Evolutionary conservation across 2,888 invertebrate genomes (phyloP), one percentile per base, ranked within the genome.

Genomic region (Netelia virgata): DNA sequence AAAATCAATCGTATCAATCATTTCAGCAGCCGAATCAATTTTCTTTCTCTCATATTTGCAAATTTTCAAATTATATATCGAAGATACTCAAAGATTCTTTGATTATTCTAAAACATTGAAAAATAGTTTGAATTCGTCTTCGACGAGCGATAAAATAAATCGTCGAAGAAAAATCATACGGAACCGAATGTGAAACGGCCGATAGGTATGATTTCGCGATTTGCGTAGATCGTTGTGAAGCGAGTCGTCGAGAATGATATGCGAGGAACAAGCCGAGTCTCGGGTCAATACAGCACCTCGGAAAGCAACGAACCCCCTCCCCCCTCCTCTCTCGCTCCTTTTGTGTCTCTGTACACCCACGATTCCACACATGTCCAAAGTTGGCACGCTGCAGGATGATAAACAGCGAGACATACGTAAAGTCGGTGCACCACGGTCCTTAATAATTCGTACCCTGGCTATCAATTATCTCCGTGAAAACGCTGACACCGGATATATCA

Each of bases 381-480:
- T 18, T 36, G 16, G 36, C 64, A 57, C 72, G 55, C 70, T 59
- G 43, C 57, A 36, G 64, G 23, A 76, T 82, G 82, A 82, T 66
- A 59, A 76, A 82, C 72, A 43, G 76, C 53, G 63, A 72, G 43
- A 14, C 9, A n/a, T 3, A 55, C 36, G 53, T n/a, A 28, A 75
- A 82, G 75, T 64, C 81, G 23, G 28, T 20, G 57, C n/a, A n/a
- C 47, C 43, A 10, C 57, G 28, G 11, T n/a, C 20, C 59, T 76
- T 66, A 69, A 70, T 70, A 41, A 57, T 36, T 23, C 18, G 23
- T 14, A 8, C 23, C 55, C 76, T n/a, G 55, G 55, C 76, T 66
- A 82, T 82, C 75, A 82, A 76, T 82, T 76, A 76, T 59, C 75
- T 76, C 59, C 41, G 47, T 55, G 59, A 63, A 57, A 41, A 61